Conservation (phyloP, 2,797 vertebrate species). For the Tokudaia muenninki region DNA sequence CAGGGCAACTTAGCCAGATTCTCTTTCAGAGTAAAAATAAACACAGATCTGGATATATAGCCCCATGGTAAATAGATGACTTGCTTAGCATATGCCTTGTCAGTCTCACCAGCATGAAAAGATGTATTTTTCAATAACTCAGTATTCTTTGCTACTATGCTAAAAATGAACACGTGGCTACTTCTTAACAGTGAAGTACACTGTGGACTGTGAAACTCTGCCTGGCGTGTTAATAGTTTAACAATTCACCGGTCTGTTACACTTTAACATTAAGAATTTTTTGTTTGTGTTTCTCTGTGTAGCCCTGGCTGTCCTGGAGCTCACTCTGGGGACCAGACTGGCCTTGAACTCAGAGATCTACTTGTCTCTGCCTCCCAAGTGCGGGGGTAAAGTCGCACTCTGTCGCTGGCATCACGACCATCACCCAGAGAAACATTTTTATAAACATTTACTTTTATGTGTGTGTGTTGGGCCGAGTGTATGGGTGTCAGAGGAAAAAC, state of each 20-base stretch:
- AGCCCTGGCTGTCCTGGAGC: background rate
- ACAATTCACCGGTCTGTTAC: background rate
- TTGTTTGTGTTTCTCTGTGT: background rate
- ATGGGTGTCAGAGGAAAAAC: background rate
- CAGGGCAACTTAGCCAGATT: background rate
- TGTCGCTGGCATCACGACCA: background rate
- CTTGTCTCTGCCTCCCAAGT: background rate
- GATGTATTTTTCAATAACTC: background rate
- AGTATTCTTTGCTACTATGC: background rate
- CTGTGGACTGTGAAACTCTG: background rate
- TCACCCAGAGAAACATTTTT: background rate
- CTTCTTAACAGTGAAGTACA: conserved; percentile 38
- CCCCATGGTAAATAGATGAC: background rate
- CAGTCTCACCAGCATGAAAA: background rate
- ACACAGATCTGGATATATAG: background rate
- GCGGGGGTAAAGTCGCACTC: background rate
- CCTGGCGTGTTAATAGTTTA: background rate
- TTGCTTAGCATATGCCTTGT: background rate
- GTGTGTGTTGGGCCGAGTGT: background rate
- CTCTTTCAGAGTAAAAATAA: background rate
- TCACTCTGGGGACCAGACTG: background rate
- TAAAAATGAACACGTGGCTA: background rate
- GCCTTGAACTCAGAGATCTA: background rate
- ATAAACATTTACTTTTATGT: background rate
- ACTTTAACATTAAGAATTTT: background rate